Conservation (phyloP, 2,797 vertebrate species). For the Pseudotriccus pelzelni region DNA sequence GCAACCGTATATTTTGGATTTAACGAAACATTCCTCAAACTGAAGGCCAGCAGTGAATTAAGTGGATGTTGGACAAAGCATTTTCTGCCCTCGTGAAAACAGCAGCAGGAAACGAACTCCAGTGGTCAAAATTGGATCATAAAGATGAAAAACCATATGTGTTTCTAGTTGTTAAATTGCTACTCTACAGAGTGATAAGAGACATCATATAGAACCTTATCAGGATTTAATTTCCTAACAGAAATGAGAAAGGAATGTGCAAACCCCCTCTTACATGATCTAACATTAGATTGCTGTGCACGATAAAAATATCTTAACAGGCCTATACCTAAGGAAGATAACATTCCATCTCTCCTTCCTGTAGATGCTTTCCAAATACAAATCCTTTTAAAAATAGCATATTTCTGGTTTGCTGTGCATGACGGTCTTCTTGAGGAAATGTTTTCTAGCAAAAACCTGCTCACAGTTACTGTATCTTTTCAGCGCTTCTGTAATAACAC, state of each 20-base stretch:
- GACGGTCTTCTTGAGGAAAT: background rate
- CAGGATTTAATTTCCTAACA: constrained; percentile 42
- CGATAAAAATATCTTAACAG: background rate
- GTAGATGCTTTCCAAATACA: constrained; percentile 22
- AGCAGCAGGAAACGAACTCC: constrained; percentile 16
- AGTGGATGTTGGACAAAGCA: background rate
- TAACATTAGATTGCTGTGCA: constrained; percentile 5
- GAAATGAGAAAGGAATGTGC: constrained; percentile 24
- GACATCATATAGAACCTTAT: constrained; percentile 7
- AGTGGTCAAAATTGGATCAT: constrained; percentile 18
- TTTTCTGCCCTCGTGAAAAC: background rate
- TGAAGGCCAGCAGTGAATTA: background rate
- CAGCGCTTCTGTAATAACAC: background rate
- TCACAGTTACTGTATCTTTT: background rate
- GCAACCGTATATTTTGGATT: background rate
- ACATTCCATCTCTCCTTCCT: constrained; percentile 1
- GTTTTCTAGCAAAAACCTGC: constrained; percentile 6
- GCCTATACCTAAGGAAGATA: background rate
- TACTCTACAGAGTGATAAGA: background rate
- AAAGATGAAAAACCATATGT: background rate
- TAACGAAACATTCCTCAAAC: background rate
- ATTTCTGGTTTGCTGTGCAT: background rate
- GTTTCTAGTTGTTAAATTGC: constrained; percentile 12
- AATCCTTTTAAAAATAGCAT: background rate
- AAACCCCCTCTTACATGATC: background rate